Percentiles rank a stretch among this genome's conserved stretches.
Conservation (phyloP, 2,888 invertebrate genomes). For the Caenorhabditis sp. region DNA sequence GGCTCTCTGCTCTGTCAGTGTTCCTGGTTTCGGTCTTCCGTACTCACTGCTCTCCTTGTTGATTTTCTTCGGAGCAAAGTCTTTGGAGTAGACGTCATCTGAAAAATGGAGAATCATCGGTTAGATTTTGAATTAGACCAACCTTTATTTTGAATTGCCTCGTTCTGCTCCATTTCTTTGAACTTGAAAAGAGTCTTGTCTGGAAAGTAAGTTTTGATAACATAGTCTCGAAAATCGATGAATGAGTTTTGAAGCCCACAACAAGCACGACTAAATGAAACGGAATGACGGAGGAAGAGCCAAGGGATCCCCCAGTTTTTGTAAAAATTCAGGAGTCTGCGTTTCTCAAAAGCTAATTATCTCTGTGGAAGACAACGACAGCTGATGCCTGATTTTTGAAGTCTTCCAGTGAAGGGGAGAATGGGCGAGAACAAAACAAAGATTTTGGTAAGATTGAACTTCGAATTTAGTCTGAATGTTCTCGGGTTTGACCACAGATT, state of each 20-base stretch:
- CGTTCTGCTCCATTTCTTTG: slow-evolving; percentile 73
- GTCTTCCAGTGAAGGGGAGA: slow-evolving; percentile 14
- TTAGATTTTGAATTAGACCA: too few relatives aligned
- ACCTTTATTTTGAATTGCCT: slow-evolving; percentile 60
- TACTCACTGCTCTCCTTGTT: slow-evolving; percentile 75
- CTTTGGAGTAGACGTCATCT: slow-evolving; percentile 75
- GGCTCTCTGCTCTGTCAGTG: slow-evolving; percentile 78
- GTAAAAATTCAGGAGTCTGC: slow-evolving; percentile 32
- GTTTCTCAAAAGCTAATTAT: slow-evolving; percentile 8
- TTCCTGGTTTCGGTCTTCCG: slow-evolving; percentile 79
- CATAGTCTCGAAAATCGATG: neutral
- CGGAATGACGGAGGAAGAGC: slow-evolving; percentile 8
- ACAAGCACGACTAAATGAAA: slow-evolving; percentile 32
- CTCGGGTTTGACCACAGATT: too few relatives aligned
- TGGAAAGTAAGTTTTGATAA: slow-evolving; percentile 10
- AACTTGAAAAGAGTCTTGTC: slow-evolving; percentile 71
- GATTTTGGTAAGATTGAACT: neutral
- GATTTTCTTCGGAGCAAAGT: slow-evolving; percentile 72
- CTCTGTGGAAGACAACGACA: slow-evolving; percentile 13
- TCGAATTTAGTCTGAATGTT: too few relatives aligned
- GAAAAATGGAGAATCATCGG: neutral
- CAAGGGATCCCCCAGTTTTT: slow-evolving; percentile 10
- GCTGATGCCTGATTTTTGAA: slow-evolving; percentile 52
- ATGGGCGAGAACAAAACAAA: neutral
- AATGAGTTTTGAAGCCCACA: neutral